phyloP scores from a whole-genome alignment of 2,797 vertebrate species.

The Naso thynnoides region DNA sequence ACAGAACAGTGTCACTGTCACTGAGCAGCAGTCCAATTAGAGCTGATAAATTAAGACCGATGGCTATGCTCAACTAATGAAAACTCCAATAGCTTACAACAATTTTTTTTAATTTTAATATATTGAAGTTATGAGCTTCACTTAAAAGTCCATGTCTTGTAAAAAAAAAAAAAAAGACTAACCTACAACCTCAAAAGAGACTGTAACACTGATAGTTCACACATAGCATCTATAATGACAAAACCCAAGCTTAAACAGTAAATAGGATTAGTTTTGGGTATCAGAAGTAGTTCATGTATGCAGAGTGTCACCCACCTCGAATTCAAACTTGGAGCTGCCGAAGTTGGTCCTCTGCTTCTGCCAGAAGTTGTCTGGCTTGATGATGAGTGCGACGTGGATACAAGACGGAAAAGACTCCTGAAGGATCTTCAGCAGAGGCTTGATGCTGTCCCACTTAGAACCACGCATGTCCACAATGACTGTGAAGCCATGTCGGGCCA shows the following conservation, averaged over 20 bases:
- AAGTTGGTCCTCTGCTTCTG: constrained; percentile 99
- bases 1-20: constrained; percentile 72
- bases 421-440: constrained; percentile 97
- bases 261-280: background rate
- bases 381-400: constrained; percentile 98
- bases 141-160: background rate
- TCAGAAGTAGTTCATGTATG: background rate
- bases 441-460: constrained; percentile 99
- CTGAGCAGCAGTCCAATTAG: constrained; percentile 72
- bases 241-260: background rate
- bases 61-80: constrained; percentile 24
- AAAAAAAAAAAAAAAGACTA: background rate
- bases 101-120: constrained; percentile 6
- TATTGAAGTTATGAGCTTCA: background rate
- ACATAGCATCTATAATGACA: constrained; percentile 8
- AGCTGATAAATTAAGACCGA: constrained; percentile 58
- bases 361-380: constrained; percentile 99
- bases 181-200: background rate
- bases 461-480: constrained; percentile 99
- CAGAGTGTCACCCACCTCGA: constrained; percentile 88
- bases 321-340: constrained; percentile 98
- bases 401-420: constrained; percentile 98
- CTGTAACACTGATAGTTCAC: background rate
- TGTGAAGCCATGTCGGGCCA: constrained; percentile 96
- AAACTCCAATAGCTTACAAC: constrained; percentile 13